Evolutionary conservation across 2,797 vertebrate genomes (phyloP), one percentile per base, ranked within the genome.

Genomic region (Schizopygopsis pylzovi): DNA sequence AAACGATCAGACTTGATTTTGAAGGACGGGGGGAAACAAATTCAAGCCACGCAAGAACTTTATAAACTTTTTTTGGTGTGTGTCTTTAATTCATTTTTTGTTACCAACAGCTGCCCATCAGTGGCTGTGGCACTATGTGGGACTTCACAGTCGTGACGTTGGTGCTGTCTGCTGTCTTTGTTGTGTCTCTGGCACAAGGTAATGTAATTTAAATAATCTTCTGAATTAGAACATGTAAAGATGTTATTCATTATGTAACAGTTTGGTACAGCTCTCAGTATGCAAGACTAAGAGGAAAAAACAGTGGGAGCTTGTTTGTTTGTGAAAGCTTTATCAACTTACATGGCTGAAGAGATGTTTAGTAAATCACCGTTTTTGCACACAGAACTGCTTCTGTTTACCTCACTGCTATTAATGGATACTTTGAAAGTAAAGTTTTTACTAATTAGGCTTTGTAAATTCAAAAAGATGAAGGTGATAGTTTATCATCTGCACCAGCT

Each of bases 141-240:
- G 93, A 89, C 92, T 92, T 96, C 91, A 92, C 83, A n/a, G 90
- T 90, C 87, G 90, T 93, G 91, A 85, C 89, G 43, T 86, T 95
- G 59, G 85, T 94, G 91, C 90, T 95, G 86, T 92, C 90, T 81
- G 65, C 92, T 68, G 88, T 95, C 89, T 89, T 92, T 81, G 86
- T 88, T 65, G 89, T 88, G 90, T 90, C 91, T 88, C 83, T 93
- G 89, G 91, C 91, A 85, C 95, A 95, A 95, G 95, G 96, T 96
- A 94, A 89, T 85, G 87, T 37, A 37, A 86, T 85, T 78, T 59
- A 70, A 54, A 45, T 41, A 72, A 43, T 59, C 28, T 68, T 75
- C 18, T 13, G n/a, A 12, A 25, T n/a, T 12, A 82, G n/a, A 72
- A 12, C 25, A 54, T 39, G 79, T 39, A 12, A 68, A 20, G 28